These are phyloP conservation scores for Hymenochirus boettgeri DNA, from an alignment of 2,113 vertebrate species.

Conservation along the genomic window DNA sequence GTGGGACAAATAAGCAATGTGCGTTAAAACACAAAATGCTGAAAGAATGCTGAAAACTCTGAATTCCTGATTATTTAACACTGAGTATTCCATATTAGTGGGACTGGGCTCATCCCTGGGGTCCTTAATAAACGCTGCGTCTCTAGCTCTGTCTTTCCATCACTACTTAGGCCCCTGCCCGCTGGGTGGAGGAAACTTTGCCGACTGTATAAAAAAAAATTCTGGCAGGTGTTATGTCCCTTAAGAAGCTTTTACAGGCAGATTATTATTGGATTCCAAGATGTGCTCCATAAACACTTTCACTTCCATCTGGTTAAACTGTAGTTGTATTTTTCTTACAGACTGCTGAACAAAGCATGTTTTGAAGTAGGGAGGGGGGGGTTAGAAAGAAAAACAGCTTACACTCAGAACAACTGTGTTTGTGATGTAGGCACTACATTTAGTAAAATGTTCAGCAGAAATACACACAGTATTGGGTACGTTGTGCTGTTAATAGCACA, in stretches of 20 bases:
- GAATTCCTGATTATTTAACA: conserved; percentile 3
- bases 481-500: background rate
- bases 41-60: too few relatives aligned
- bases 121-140: background rate
- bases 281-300: conserved; percentile 16
- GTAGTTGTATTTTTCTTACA: conserved; percentile 9
- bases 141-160: background rate
- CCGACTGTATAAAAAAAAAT: conserved; percentile 15
- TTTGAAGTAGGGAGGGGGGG: background rate
- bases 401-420: background rate
- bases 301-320: background rate
- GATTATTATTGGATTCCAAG: conserved; percentile 15
- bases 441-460: background rate
- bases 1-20: too few relatives aligned
- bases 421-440: background rate
- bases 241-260: conserved; percentile 28
- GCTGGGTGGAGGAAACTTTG: conserved; percentile 13
- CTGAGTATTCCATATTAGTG: background rate
- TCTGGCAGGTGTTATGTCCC: conserved; percentile 18
- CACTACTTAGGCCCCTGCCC: background rate
- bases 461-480: background rate
- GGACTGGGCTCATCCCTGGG: background rate
- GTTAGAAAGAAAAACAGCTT: background rate
- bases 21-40: too few relatives aligned
- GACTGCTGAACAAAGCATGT: background rate